Evolutionary conservation across 2,888 invertebrate genomes (phyloP), one percentile per base, ranked within the genome.

Genomic region (Belgica antarctica): DNA sequence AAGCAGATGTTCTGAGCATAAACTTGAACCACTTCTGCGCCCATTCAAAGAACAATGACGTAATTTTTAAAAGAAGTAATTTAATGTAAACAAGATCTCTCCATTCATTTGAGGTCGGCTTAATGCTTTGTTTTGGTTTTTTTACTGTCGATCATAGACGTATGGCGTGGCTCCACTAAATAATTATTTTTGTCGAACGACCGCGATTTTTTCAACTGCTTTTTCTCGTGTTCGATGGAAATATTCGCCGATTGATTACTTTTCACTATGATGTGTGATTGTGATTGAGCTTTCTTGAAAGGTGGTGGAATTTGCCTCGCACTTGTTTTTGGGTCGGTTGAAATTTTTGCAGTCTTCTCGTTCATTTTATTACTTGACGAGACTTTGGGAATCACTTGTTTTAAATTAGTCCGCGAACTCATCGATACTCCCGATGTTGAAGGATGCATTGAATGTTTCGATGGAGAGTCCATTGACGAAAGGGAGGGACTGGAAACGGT

Each of bases 111-210:
- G 15, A 47, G 7, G 47, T 15, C 47, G 17, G 52, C 12, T 68
- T 27, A 57, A 68, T 34, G 57, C 15, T 68, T 68, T 57, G 68
- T 52, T 68, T 68, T 68, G 17, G 2, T 12, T 57, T 52, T 66
- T 31, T 68, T 68, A 68, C 31, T 68, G 22, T 68, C 68, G 15
- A 57, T 57, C 34, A 27, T 19, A n/a, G n/a, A n/a, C n/a, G n/a
- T n/a, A 36, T 36, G 63, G 24, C 41, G 63, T 8, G 17, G 36
- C 7, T 65, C 27, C 7, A 5, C 27, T 19, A 19, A 8, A 62
- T 31, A 17, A 19, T 31, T 34, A 31, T 31, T 52, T 57, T 27
- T 52, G 47, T 68, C 68, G 34, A 52, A 31, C 31, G 68, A 68
- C 27, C 59, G 52, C 1, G 68, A 57, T 57, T 31, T 57, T 57